Evolutionary conservation across 2,888 invertebrate genomes (phyloP), one percentile per base, ranked within the genome.

Genomic region (Lacanobia wlatinum): DNA sequence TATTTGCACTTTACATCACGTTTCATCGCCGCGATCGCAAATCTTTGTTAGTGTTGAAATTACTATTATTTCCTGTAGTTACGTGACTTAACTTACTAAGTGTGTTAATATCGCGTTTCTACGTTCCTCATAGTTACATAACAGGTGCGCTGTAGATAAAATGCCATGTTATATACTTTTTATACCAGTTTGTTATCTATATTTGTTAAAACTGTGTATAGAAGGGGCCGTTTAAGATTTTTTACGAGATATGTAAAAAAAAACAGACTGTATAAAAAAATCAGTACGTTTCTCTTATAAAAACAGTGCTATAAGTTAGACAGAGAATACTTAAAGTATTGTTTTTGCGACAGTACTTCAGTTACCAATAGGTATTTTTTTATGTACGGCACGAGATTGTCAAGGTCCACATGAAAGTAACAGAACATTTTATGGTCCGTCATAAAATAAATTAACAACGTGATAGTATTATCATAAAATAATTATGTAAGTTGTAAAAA

Each of bases 1-100:
- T 87, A 87, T 87, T 86, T 85, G 85, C 84, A 84, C 83, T 87
- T 80, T 83, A 83, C 85, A 84, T 89, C 88, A 87, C 87, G 85
- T 88, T 88, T 86, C 88, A 88, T 83, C 80, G 80, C 81, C 82
- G 85, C 78, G 85, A 85, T 85, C 76, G 80, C 84, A 78, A 79
- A 84, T 86, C 87, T 84, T 86, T 76, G 69, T 73, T 83, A 79
- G 78, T 67, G 69, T 80, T 82, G 73, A 83, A 84, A 83, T 86
- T 78, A 84, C 79, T 83, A 85, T 87, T 88, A 85, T 87, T 87
- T 87, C 78, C 76, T 79, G 55, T 63, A 79, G 76, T 87, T 84
- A 89, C 88, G 87, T 89, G 88, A 83, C 83, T 84, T 80, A 70
- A 73, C 75, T 84, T 84, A 72, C 84, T 84, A 81, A 84, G 72